Percentiles rank a stretch among this genome's conserved stretches.
phyloP scores from a whole-genome alignment of 2,888 invertebrate species.

The Nematopogon swammerdamellus region DNA sequence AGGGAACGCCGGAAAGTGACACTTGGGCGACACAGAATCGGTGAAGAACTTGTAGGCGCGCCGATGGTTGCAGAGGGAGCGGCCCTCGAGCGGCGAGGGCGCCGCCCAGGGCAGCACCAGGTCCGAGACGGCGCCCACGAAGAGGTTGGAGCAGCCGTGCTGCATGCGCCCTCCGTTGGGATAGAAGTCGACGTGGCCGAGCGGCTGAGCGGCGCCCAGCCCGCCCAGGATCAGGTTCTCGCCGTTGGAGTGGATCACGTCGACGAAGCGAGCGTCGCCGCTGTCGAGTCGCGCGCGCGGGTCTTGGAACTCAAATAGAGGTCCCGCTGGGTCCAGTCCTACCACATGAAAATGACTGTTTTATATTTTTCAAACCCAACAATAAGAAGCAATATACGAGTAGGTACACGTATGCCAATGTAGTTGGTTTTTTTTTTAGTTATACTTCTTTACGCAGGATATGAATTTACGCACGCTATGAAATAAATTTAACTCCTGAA shows the following conservation, averaged over 20 bases:
- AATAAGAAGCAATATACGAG: too few relatives aligned
- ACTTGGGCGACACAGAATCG: conserved; percentile 87
- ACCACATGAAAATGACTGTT: too few relatives aligned
- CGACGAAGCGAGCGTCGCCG: conserved; percentile 83
- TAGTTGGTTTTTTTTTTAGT: too few relatives aligned
- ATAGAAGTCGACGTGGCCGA: conserved; percentile 91
- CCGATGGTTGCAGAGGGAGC: conserved; percentile 89
- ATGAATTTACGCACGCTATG: too few relatives aligned
- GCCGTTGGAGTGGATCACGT: conserved; percentile 92
- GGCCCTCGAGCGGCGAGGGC: conserved; percentile 63
- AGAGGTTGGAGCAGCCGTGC: conserved; percentile 88
- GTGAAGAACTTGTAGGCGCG: conserved; percentile 93
- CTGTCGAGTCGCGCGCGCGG: conserved; percentile 80
- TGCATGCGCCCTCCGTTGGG: conserved; percentile 91
- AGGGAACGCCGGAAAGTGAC: conserved; percentile 88
- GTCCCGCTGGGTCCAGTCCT: conserved; percentile 89
- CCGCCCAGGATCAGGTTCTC: conserved; percentile 90
- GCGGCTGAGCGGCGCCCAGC: conserved; percentile 83
- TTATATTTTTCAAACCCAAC: too few relatives aligned
- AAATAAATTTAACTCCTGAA: too few relatives aligned
- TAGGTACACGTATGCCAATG: too few relatives aligned
- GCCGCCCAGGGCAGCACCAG: conserved; percentile 80
- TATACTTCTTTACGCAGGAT: too few relatives aligned
- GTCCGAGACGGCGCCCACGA: conserved; percentile 88
- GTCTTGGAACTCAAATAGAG: conserved; percentile 88